phyloP scores from a whole-genome alignment of 2,888 invertebrate genomes.

The Gisinianus flammeolus region DNA sequence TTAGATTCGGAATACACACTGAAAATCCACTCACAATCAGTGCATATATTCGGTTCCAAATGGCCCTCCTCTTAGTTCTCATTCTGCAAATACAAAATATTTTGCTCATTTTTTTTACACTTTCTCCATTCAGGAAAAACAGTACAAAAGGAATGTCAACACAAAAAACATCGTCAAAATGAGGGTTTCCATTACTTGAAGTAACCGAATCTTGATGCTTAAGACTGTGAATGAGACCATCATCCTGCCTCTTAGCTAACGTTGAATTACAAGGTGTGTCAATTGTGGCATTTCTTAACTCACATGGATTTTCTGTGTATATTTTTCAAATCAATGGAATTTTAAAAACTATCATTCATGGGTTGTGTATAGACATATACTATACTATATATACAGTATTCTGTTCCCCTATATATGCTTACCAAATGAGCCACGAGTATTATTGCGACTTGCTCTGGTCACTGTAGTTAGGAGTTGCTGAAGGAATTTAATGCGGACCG shows the following conservation, averaged over 20 bases:
- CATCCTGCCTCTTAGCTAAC: constrained; percentile 13
- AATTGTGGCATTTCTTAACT: constrained; percentile 9
- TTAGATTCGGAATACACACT: too few species aligned
- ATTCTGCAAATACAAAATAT: too few species aligned
- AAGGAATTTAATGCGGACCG: constrained; percentile 32
- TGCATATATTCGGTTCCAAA: too few species aligned
- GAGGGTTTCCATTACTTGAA: constrained; percentile 32
- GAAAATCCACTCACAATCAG: too few species aligned
- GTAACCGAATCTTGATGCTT: constrained; percentile 33
- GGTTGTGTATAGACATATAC: neutral
- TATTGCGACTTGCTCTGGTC: constrained; percentile 10
- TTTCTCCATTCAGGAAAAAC: too few species aligned
- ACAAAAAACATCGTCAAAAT: too few species aligned
- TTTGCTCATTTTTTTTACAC: too few species aligned
- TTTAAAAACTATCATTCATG: neutral
- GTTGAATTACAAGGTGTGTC: constrained; percentile 25
- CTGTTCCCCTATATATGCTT: neutral
- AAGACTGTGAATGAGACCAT: neutral
- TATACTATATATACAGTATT: too few species aligned
- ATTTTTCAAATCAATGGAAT: neutral
- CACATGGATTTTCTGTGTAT: constrained; percentile 13
- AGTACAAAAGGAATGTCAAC: too few species aligned
- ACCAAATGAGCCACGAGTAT: constrained; percentile 23
- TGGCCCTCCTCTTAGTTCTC: too few species aligned
- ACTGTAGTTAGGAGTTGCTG: constrained; percentile 14